Percentiles rank a stretch among this genome's conserved stretches.
Evolutionary conservation across 2,113 vertebrate genomes (phyloP).

Genomic region (Myocastor coypus): DNA sequence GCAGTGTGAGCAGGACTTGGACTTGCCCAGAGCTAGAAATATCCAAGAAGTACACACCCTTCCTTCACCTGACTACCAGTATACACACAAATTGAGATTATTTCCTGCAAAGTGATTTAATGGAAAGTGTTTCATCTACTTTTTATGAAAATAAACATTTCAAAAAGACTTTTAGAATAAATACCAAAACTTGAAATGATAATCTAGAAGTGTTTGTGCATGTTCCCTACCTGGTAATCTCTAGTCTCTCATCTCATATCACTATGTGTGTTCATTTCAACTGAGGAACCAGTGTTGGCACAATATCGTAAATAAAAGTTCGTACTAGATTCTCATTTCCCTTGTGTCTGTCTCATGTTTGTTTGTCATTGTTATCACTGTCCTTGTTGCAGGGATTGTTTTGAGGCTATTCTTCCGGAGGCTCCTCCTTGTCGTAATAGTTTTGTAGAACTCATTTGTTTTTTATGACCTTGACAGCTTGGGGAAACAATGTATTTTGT

Average conservation of each 20-base stretch:
- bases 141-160: not conserved
- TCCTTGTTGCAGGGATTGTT: not conserved
- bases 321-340: not conserved
- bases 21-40: rapidly evolving
- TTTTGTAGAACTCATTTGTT: not conserved
- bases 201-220: not conserved
- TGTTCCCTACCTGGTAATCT: rapidly evolving
- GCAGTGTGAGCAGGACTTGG: not conserved
- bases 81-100: not conserved
- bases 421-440: not conserved
- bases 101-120: not conserved
- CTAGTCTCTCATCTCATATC: rapidly evolving
- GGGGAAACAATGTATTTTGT: not conserved
- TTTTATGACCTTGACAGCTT: not conserved
- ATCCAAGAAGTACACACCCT: rapidly evolving
- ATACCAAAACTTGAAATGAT: not conserved
- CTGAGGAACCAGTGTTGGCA: rapidly evolving
- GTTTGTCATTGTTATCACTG: not conserved
- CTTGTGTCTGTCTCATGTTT: not conserved
- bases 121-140: not conserved
- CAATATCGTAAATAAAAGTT: not conserved
- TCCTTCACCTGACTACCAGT: rapidly evolving
- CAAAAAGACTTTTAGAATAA: too few relatives aligned
- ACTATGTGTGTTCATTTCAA: rapidly evolving
- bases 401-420: not conserved